phyloP scores from a whole-genome alignment of 2,797 vertebrate genomes.

The Fistularia tabacaria region DNA sequence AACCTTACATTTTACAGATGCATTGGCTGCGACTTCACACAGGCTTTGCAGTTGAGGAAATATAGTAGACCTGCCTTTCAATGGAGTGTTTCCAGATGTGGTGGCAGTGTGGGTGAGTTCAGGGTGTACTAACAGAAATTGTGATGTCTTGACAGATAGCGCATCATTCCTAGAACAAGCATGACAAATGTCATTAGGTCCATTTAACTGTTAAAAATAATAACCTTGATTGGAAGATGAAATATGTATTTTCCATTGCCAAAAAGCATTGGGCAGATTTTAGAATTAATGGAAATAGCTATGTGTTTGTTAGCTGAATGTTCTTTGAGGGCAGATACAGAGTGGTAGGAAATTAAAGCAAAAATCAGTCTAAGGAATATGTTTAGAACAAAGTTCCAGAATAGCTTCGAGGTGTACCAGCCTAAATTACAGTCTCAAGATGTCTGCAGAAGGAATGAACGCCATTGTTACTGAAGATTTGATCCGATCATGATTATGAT shows the following conservation, averaged over 20 bases:
- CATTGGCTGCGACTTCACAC: conserved; percentile 40
- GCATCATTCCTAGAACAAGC: conserved; percentile 27
- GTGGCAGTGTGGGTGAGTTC: conserved; percentile 18
- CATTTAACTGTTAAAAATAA: conserved; percentile 31
- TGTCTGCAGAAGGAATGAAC: too few relatives aligned
- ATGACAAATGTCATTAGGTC: conserved; percentile 29
- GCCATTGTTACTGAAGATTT: too few relatives aligned
- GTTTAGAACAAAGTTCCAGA: too few relatives aligned
- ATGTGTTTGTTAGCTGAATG: conserved; percentile 1
- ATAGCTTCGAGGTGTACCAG: too few relatives aligned
- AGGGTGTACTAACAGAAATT: conserved; percentile 36
- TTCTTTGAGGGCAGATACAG: conserved; percentile 3
- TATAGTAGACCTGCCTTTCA: conserved; percentile 55
- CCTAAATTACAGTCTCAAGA: too few relatives aligned
- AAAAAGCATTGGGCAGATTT: conserved; percentile 6
- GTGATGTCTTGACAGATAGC: conserved; percentile 52
- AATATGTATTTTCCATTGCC: conserved; percentile 20
- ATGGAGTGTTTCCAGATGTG: conserved; percentile 72
- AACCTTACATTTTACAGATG: conserved; percentile 63
- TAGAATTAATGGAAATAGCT: background rate
- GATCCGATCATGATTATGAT: too few relatives aligned
- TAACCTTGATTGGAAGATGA: conserved; percentile 17
- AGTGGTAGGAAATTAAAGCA: too few relatives aligned
- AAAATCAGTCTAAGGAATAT: too few relatives aligned
- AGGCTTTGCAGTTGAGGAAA: conserved; percentile 53